Base-by-base conservation (phyloP, 1,140 invertebrate species). In the Cydia strobilella region DNA sequence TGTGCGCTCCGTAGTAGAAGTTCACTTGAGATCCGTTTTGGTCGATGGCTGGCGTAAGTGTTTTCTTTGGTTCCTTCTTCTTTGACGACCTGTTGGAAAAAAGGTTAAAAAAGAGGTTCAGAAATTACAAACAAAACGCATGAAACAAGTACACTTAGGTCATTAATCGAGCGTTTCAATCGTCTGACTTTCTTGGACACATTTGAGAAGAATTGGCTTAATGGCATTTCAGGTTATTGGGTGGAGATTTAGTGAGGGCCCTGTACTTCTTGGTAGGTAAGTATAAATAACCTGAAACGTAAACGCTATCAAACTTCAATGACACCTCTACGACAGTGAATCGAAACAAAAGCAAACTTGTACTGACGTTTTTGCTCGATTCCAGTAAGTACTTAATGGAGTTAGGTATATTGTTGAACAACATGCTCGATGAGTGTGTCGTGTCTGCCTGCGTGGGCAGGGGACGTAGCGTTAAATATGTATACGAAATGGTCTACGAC, bases 11-110 rank as follows among this genome's bases (percentile, higher is more conserved):
- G 83, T 99, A 99, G 88, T 98, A 98, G 95, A 98, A 99, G 93
- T 99, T 99, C 1, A 98, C 97, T 94, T 98, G 97, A 1, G 97
- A 98, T 2, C 97, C 97, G 79, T 97, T 97, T 83, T 97, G 96
- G 85, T 97, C 97, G 27, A 96, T 96, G 6, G 97, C 96, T 69
- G 97, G 97, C 31, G 96, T 96, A 0, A 97, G 93, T 80, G 97
- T 96, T 89, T 97, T 98, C 94, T 97, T 98, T 81, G 96, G 97
- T 94, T 98, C 97, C 82, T 96, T 96, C 84, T 96, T 95, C 79
- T 96, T 95, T 65, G 96, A 95, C 0, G 97, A 95, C 80, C 97
- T 96, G 84, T 73, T 84, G 76, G 77, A 76, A 74, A 12, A 48
- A 6, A 7, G 6, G 5, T 35, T 35, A 5, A 35, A 39, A 75